Conservation (phyloP, 2,888 invertebrate species). For the Rhingia campestris region DNA sequence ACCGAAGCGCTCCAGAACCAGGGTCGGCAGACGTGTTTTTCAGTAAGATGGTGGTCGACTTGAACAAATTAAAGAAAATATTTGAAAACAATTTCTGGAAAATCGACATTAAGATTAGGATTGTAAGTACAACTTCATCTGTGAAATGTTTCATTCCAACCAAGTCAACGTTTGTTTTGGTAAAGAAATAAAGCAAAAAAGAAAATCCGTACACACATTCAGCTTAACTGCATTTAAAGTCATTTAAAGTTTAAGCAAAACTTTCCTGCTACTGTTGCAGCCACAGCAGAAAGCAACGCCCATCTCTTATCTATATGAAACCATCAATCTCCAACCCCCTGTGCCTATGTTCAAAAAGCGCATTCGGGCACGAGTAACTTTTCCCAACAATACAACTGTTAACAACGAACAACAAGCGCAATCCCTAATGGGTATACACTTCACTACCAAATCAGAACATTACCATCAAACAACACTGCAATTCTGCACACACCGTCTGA, state of each 20-base stretch:
- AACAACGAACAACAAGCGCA: slow-evolving; percentile 55
- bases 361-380: slow-evolving; percentile 51
- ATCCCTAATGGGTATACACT: slow-evolving; percentile 53
- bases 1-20: no score
- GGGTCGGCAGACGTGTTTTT: no score
- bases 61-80: no score
- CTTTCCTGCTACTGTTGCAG: background rate
- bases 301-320: slow-evolving; percentile 28
- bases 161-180: no score
- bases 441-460: slow-evolving; percentile 60
- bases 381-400: slow-evolving; percentile 24
- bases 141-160: no score
- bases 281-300: slow-evolving; percentile 6
- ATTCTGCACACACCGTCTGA: background rate
- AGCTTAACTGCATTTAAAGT: no score
- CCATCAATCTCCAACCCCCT: slow-evolving; percentile 41
- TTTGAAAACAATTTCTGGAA: no score
- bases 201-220: no score
- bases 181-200: no score
- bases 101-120: no score
- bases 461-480: slow-evolving; percentile 50
- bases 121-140: no score
- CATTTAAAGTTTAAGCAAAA: slow-evolving; percentile 20
- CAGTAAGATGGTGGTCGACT: no score
- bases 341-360: slow-evolving; percentile 41